phyloP scores from a whole-genome alignment of 2,797 vertebrate genomes.

The Fratercula arctica region DNA sequence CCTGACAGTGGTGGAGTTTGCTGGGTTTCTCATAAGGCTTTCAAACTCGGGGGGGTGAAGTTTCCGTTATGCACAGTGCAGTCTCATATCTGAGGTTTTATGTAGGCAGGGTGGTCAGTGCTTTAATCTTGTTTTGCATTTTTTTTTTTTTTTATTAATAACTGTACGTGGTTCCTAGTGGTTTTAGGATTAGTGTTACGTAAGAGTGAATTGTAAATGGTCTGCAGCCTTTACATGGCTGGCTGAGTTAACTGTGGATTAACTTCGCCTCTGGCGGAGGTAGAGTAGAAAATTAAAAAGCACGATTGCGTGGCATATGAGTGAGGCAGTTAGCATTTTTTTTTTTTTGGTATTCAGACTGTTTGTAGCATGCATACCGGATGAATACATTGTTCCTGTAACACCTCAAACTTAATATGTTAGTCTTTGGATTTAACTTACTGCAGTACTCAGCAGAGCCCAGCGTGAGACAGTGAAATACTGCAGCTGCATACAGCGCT shows the following conservation, averaged over 20 bases:
- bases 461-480: background rate
- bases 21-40: background rate
- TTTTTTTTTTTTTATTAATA: background rate
- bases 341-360: background rate
- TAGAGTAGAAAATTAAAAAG: background rate
- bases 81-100: background rate
- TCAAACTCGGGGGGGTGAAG: background rate
- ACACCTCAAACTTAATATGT: background rate
- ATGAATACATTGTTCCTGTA: background rate
- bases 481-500: background rate
- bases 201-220: background rate
- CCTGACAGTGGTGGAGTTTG: background rate
- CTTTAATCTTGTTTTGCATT: background rate
- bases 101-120: background rate
- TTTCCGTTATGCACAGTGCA: background rate
- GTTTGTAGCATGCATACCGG: accelerated
- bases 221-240: background rate
- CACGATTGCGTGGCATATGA: background rate
- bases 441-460: background rate
- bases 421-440: background rate
- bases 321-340: background rate
- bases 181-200: background rate
- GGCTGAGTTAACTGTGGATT: background rate
- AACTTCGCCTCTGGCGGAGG: background rate
- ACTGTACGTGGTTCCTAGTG: background rate